Base-by-base conservation (phyloP, 1,140 invertebrate species). In the Drosophila sproati region DNA sequence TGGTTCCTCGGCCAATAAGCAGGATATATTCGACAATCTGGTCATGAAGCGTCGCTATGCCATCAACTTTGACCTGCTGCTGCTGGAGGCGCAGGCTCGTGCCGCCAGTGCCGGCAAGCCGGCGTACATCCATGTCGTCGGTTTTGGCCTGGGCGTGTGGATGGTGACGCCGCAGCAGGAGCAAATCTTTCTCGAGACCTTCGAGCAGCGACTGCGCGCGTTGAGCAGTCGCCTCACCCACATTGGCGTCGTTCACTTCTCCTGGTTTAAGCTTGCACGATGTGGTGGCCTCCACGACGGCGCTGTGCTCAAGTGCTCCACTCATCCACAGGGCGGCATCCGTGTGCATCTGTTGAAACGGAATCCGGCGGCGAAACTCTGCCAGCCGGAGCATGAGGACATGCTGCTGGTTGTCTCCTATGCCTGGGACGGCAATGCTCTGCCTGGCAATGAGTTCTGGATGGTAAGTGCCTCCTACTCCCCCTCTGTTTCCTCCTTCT, bases 391-490 rank as follows among this genome's bases (percentile, higher is more conserved):
- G 47, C 69, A 73, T 5, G 70, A 20, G 3, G 48, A 74, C 2
- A 83, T 90, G 73, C 52, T 92, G 43, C 69, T 95, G 4, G 93
- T 96, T 2, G 94, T 95, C 6, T 95, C 94, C 2, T 96, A 96
- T 77, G 94, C 95, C 3, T 95, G 95, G 94, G 95, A 96, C 80
- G 94, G 95, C 8, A 96, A 96, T 80, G 93, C 95, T 0, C 93
- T 95, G 56, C 95, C 95, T 6, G 95, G 95, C 74, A 95, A 94
- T 64, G 94, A 95, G 73, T 95, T 94, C 78, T 95, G 94, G 94
- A 76, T 88, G 78, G 91, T 92, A 37, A 77, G 54, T n/a, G 0
- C 20, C 8, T n/a, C 20, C 29, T 12, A 12, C 6, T 41, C 2
- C 8, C 7, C 52, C 34, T 1, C 5, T 31, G 12, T 20, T 20